A percentile compares a stretch with the other conserved stretches of the same genome.
phyloP scores from a whole-genome alignment of 2,888 invertebrate genomes.

The Pocota personata region DNA sequence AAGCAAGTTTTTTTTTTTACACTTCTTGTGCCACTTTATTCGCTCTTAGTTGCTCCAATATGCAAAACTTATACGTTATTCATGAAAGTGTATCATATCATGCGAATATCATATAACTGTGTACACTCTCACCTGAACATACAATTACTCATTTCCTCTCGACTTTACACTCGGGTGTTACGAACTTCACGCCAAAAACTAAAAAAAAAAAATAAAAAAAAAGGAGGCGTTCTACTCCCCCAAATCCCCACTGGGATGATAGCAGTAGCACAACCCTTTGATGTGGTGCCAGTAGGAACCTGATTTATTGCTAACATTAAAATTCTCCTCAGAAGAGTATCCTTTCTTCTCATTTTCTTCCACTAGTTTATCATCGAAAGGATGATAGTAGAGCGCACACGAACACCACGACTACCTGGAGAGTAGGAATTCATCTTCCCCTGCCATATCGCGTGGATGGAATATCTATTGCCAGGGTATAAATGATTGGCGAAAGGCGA shows the following conservation, averaged over 20 bases:
- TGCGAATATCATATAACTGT: neutral
- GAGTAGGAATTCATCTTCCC: constrained; percentile 25
- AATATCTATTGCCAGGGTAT: constrained; percentile 40
- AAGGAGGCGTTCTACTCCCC: neutral
- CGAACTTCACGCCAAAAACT: constrained; percentile 34
- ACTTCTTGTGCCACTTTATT: constrained; percentile 6
- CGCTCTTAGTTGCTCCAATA: constrained; percentile 15
- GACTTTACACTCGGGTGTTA: constrained; percentile 25
- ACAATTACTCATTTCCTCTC: constrained; percentile 61
- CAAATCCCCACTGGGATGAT: neutral
- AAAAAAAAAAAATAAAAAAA: neutral
- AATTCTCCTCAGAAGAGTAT: constrained; percentile 66
- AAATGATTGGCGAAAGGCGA: constrained; percentile 2
- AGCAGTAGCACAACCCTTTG: constrained; percentile 48
- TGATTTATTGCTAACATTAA: constrained; percentile 73
- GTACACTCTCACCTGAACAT: constrained; percentile 37
- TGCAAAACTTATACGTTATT: constrained; percentile 51
- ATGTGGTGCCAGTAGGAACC: constrained; percentile 65
- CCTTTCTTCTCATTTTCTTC: constrained; percentile 54
- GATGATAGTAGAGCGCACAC: constrained; percentile 27
- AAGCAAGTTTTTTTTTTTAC: constrained; percentile 3
- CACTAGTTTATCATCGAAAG: constrained; percentile 67
- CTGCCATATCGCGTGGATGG: constrained; percentile 51
- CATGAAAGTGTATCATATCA: constrained; percentile 29
- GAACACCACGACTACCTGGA: neutral